Base-by-base conservation (phyloP, 2,888 invertebrate genomes). In the Lottia scabra region DNA sequence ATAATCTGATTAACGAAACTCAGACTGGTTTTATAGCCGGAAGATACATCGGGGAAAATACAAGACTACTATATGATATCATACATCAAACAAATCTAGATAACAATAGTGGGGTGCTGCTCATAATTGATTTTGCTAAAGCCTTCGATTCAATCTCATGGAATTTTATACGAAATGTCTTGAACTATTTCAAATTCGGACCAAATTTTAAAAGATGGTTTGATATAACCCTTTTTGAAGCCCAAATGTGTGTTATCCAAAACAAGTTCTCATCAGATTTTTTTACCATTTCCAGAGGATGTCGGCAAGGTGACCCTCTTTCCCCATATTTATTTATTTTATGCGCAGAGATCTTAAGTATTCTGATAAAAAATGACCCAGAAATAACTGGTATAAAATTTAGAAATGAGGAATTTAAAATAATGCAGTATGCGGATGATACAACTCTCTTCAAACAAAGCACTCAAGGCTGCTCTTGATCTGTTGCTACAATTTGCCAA, bases 221-320 rank as follows among this genome's bases (percentile, higher is more conserved):
- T 2, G 23, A 26, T 27, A 67, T 30, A 23, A 48, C 48, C 1
- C 48, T 27, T 46, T 13, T 16, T 26, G 67, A 46, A 27, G 27
- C 48, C 16, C 46, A 67, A 38, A 10, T 19, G 4, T n/a, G 63
- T 16, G 23, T 62, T 27, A 43, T 68, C n/a, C 43, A 62, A 62
- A 68, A 67, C 27, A 26, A 48, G 4, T 67, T 46, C 27, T 26
- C 27, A 12, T 30, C 15, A 0, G 15, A 6, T 5, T 65, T 44
- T n/a, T n/a, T n/a, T n/a, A n/a, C n/a, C n/a, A n/a, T n/a, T n/a
- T n/a, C n/a, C n/a, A n/a, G n/a, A n/a, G 73, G 69, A 19, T 69
- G 66, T 66, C 12, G 73, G 16, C 69, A 73, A 62, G 69, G 73
- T 19, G 73, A 69, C 38, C 46, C 70, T 13, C 12, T 66, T n/a